Evolutionary conservation across 2,888 invertebrate species (phyloP).

Genomic region (Plebejus melissa): DNA sequence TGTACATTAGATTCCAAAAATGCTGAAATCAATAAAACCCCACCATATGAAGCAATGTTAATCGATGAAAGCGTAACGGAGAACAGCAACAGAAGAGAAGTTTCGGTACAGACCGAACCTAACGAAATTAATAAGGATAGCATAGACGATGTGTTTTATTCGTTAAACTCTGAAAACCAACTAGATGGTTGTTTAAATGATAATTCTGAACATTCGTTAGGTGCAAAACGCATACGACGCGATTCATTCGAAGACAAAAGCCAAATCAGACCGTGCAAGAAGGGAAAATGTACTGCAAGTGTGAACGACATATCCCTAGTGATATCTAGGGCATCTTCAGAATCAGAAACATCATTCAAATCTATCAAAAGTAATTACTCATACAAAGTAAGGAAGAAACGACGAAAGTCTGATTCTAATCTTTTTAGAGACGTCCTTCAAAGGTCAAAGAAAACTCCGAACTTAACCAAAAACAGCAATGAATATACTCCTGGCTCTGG

Average conservation of each 20-base stretch:
- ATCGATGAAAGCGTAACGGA: constrained; percentile 48
- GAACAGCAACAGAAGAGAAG: constrained; percentile 42
- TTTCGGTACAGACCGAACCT: constrained; percentile 58
- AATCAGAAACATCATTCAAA: constrained; percentile 65
- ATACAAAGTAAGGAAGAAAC: constrained; percentile 60
- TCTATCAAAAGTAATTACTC: constrained; percentile 62
- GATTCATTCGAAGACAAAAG: constrained; percentile 53
- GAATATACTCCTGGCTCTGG: constrained; percentile 57
- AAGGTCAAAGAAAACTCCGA: constrained; percentile 51
- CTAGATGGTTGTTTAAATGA: constrained; percentile 49
- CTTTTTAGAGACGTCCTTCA: constrained; percentile 59
- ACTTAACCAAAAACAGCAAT: constrained; percentile 45
- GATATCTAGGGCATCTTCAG: constrained; percentile 51
- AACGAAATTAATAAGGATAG: constrained; percentile 46
- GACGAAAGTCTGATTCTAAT: constrained; percentile 59
- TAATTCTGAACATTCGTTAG: constrained; percentile 47
- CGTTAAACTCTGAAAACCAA: constrained; percentile 56
- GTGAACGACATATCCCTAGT: constrained; percentile 48
- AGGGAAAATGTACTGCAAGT: constrained; percentile 55
- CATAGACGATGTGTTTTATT: constrained; percentile 51
- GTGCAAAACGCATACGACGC: constrained; percentile 55
- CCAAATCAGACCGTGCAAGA: constrained; percentile 54
- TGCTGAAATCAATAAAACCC: constrained; percentile 49
- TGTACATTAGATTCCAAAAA: constrained; percentile 47
- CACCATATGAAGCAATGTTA: constrained; percentile 58